These are phyloP conservation scores for Cotesia typhae DNA, from an alignment of 1,140 invertebrate species.

Conservation along the genomic window DNA sequence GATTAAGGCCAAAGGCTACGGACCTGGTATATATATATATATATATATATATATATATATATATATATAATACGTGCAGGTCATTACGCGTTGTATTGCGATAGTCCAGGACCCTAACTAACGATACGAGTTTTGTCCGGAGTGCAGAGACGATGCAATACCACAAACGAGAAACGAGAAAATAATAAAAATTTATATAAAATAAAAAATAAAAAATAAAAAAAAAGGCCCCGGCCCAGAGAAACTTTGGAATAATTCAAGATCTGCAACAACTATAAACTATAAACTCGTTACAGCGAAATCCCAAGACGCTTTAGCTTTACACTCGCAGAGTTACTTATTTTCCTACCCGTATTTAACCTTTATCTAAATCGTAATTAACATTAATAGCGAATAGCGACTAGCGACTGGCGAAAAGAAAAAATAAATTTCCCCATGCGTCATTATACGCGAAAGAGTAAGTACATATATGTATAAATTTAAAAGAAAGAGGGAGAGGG, in stretches of 20 bases:
- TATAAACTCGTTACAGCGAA: not conserved
- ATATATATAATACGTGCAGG: constrained; percentile 28
- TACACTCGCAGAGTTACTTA: not conserved
- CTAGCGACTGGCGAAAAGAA: not conserved
- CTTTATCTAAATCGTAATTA: not conserved
- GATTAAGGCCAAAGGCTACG: constrained; percentile 58
- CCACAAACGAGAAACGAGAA: not conserved
- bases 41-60: constrained; percentile 32
- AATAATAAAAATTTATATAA: not conserved
- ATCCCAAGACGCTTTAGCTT: not conserved
- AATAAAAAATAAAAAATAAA: not conserved
- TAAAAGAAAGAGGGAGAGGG: no score
- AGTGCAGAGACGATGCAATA: constrained; percentile 1
- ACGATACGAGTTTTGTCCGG: not conserved
- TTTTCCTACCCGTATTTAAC: not conserved
- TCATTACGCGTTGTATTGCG: constrained; percentile 3
- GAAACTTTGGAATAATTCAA: constrained; percentile 7
- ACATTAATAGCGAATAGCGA: not conserved
- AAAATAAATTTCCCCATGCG: constrained; percentile 5
- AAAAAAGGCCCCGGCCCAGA: not conserved
- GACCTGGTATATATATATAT: constrained; percentile 36
- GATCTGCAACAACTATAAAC: not conserved
- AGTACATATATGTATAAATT: no score
- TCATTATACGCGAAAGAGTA: constrained; percentile 8
- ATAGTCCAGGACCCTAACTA: constrained; percentile 3